phyloP scores from a whole-genome alignment of 2,888 invertebrate species.

The Alviniconcha strummeri region DNA sequence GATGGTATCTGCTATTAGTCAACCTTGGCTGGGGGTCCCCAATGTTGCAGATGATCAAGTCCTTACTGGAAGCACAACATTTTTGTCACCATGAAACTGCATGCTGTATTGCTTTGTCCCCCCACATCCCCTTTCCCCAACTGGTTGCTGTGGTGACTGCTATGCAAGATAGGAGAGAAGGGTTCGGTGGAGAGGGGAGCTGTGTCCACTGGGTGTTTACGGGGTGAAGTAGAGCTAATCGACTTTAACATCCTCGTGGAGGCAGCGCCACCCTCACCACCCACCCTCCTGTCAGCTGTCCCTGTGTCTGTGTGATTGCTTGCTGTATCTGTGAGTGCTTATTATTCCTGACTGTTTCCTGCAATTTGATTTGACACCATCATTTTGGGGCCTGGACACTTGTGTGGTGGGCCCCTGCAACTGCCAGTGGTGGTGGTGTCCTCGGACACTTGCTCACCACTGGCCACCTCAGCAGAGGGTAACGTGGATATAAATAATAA shows the following conservation, averaged over 20 bases:
- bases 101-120: constrained; percentile 14
- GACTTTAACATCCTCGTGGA: neutral
- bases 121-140: constrained; percentile 1
- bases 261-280: neutral
- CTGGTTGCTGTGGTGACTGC: constrained; percentile 33
- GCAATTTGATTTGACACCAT: neutral
- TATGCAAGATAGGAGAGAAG: constrained; percentile 28
- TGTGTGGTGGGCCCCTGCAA: neutral
- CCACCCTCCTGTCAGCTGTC: constrained; percentile 12
- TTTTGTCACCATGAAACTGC: neutral
- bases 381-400: constrained; percentile 1
- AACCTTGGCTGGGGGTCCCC: no score
- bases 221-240: neutral
- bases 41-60: no score
- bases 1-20: no score
- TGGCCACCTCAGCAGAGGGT: constrained; percentile 8
- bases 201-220: neutral
- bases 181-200: neutral
- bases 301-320: constrained; percentile 28
- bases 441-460: neutral
- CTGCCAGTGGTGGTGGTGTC: constrained; percentile 11
- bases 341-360: constrained; percentile 9
- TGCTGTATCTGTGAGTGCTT: constrained; percentile 29
- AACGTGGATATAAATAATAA: constrained; percentile 10
- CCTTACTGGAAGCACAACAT: no score